These are phyloP conservation scores for Eupithecia subumbrata DNA, from an alignment of 2,888 invertebrate genomes.

Conservation along the genomic window DNA sequence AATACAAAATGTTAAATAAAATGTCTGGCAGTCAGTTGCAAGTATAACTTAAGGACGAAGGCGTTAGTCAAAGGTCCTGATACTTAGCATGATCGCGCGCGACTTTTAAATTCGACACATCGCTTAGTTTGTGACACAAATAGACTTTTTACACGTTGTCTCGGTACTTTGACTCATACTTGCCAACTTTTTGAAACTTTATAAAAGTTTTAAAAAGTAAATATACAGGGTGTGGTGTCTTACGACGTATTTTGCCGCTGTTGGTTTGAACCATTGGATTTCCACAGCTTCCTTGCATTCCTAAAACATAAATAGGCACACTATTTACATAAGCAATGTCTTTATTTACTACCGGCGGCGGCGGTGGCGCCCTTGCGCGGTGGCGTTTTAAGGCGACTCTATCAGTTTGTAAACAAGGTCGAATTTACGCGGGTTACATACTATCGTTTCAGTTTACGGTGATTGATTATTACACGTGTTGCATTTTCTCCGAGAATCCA, in stretches of 20 bases:
- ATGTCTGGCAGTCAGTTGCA: constrained; percentile 3
- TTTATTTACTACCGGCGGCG: constrained; percentile 15
- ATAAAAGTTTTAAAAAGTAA: neutral
- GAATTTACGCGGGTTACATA: constrained; percentile 1
- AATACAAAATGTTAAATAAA: constrained; percentile 14
- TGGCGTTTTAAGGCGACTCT: neutral
- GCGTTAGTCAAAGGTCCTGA: neutral
- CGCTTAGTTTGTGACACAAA: neutral
- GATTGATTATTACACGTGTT: constrained; percentile 5
- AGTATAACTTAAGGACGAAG: neutral
- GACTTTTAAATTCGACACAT: neutral
- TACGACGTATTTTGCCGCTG: neutral
- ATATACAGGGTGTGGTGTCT: constrained; percentile 3
- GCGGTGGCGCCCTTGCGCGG: neutral
- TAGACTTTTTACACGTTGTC: neutral
- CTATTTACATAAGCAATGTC: constrained; percentile 8
- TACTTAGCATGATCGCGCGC: neutral
- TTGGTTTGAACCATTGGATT: neutral
- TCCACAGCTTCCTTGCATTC: neutral
- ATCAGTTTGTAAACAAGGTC: neutral
- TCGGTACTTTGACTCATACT: too few relatives aligned
- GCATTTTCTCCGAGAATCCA: neutral
- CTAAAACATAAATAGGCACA: neutral
- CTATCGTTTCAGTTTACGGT: neutral
- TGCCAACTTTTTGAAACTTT: constrained; percentile 3